Base-by-base conservation (phyloP, 2,888 invertebrate species). In the Machimus rusticus region DNA sequence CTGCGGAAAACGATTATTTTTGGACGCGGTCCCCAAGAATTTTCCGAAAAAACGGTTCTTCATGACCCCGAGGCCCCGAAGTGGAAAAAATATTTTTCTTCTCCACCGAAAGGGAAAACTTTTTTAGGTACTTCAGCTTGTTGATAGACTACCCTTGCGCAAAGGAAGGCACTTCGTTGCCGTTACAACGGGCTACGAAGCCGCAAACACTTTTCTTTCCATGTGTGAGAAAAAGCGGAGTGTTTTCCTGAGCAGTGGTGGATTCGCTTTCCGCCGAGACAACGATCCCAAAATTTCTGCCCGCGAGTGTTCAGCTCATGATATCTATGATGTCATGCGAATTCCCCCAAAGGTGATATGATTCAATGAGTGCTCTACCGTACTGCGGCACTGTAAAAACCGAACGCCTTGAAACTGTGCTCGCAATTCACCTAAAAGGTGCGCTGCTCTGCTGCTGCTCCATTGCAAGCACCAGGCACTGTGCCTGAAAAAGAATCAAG, bases 1-100 rank as follows among this genome's bases (percentile, higher is more conserved):
- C 39, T 39, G 81, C n/a, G 31, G 81, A 81, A 46, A 57, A 66
- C 28, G 76, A 37, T 84, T 84, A 84, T 84, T 84, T 84, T 84
- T 74, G 84, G 84, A 84, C 39, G 23, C 9, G 23, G 23, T 66
- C 12, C 34, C 14, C 28, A 55, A 66, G 14, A 84, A 66, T 84
- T 84, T 82, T 82, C 51, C 51, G 14, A 9, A 34, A 23, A 23
- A 28, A 84, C n/a, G 43, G 66, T 3, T 55, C 8, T 37, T 37
- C 12, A 66, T 39, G 12, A 39, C 9, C 9, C 39, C 39, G 19
- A 51, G 57, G 19, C 16, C 19, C 23, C 3, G 66, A 66, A 14
- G 12, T 66, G 66, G 34, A 51, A 51, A 46, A 46, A 46, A 39
- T 39, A 39, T 51, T 39, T 39, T 57, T 82, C 66, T 37, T 84